Base-by-base conservation (phyloP, 92 coral and sea anemone genomes). In the Pocillopora meandrina region DNA sequence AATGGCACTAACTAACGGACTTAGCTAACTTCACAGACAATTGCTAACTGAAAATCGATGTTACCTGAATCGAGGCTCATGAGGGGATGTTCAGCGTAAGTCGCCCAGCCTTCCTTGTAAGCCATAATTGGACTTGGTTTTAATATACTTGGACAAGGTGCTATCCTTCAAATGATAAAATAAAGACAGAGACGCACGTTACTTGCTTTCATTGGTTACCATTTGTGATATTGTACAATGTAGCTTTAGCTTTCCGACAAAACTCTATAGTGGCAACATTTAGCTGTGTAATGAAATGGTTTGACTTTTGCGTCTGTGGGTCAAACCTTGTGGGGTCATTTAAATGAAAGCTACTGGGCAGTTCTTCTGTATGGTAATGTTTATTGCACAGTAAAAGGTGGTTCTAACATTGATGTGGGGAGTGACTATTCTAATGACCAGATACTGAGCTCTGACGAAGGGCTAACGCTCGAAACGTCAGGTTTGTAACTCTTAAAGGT, bases 31-130 rank as follows among this genome's bases (percentile, higher is more conserved):
- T 42, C 11, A 35, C 47, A 14, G 62, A 59, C 14, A 5, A 59
- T 0, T 55, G 61, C 68, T 10, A 9, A 59, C 2, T 13, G 16
- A 42, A 34, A n/a, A 42, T 42, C 42, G 56, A 8, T n/a, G 76
- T 61, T 81, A 91, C 94, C 90, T 82, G 91, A 80, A 66, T 91
- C 90, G 56, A 79, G 56, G 58, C 79, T 49, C 33, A 84, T 83
- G 6, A 91, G 72, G 10, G 94, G 90, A 79, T 87, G 69, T 73
- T 93, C 95, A 1, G 95, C 90, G 57, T 91, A 93, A 74, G 90
- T 74, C 13, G 86, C 95, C 98, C 98, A 89, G 14, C 98, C 98
- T 57, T 91, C 98, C 16, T 78, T 78, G 31, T 91, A 91, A 0
- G 93, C 88, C 14, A 86, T 82, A 70, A 74, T 59, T 31, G 58